Evolutionary conservation across 2,888 invertebrate species (phyloP).

Genomic region (Aphodius sticticus): DNA sequence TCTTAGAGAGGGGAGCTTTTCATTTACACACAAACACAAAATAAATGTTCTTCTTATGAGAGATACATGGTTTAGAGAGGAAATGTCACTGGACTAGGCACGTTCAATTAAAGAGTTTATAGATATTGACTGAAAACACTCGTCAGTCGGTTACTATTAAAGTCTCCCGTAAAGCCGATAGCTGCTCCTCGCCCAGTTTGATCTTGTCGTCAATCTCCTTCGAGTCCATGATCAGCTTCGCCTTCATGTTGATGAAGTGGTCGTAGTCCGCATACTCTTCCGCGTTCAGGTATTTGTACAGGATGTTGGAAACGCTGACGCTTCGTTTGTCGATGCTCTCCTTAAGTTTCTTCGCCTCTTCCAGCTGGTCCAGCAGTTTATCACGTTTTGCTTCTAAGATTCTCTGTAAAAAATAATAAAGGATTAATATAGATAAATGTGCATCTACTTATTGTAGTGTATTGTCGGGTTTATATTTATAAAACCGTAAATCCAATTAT

Average conservation of each 20-base stretch:
- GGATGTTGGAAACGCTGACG: constrained; percentile 72
- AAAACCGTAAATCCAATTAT: too few relatives aligned
- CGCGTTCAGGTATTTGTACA: constrained; percentile 74
- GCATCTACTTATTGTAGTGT: too few relatives aligned
- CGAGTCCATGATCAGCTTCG: constrained; percentile 82
- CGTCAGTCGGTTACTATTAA: constrained; percentile 55
- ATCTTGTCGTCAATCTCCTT: constrained; percentile 86
- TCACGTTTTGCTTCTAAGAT: constrained; percentile 77
- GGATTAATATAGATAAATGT: background rate
- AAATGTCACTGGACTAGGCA: constrained; percentile 57
- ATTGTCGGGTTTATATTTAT: too few relatives aligned
- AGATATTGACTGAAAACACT: constrained; percentile 4
- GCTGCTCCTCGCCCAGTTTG: constrained; percentile 81
- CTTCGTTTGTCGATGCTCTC: constrained; percentile 82
- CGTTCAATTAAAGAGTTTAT: constrained; percentile 47
- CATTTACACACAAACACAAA: too few relatives aligned
- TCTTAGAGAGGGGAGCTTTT: too few relatives aligned
- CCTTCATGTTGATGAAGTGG: constrained; percentile 87
- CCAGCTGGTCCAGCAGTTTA: constrained; percentile 78
- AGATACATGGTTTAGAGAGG: constrained; percentile 35
- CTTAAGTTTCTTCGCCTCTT: constrained; percentile 84
- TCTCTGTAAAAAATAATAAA: constrained; percentile 60
- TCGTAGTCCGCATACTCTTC: constrained; percentile 83
- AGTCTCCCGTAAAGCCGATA: constrained; percentile 74
- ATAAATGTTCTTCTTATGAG: background rate